Conservation (phyloP, 2,888 invertebrate genomes). For the Mythimna impura region DNA sequence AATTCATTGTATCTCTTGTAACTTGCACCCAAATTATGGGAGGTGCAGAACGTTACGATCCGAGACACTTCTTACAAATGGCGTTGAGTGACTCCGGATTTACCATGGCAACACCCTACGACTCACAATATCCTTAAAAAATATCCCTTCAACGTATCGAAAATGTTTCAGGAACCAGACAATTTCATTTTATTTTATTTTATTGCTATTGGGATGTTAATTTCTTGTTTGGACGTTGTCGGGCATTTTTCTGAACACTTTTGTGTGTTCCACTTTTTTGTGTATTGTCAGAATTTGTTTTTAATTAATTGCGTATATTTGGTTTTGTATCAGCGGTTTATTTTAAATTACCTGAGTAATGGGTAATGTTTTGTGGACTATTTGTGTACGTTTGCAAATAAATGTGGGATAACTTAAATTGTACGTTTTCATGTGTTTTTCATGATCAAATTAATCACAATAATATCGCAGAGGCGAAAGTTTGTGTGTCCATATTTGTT, state of each 20-base stretch:
- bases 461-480: too few relatives aligned
- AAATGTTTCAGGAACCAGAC: conserved; percentile 28
- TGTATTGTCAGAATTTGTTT: conserved; percentile 51
- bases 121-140: conserved; percentile 61
- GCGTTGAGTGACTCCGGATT: conserved; percentile 68
- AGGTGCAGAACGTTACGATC: conserved; percentile 71
- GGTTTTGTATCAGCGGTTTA: conserved; percentile 25
- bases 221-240: conserved; percentile 48
- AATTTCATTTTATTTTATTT: conserved; percentile 29
- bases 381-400: background rate
- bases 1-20: conserved; percentile 17
- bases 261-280: conserved; percentile 40
- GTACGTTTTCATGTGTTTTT: background rate
- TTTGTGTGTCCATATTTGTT: too few relatives aligned
- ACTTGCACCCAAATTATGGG: conserved; percentile 59
- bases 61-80: conserved; percentile 72
- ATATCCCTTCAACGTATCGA: conserved; percentile 24
- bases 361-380: background rate
- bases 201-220: conserved; percentile 45
- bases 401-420: background rate
- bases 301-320: conserved; percentile 51
- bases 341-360: conserved; percentile 40
- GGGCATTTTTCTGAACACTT: conserved; percentile 26
- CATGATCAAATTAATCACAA: too few relatives aligned
- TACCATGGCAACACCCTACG: conserved; percentile 66